Conservation (phyloP, 2,797 vertebrate genomes). For the Chromis chromis region DNA sequence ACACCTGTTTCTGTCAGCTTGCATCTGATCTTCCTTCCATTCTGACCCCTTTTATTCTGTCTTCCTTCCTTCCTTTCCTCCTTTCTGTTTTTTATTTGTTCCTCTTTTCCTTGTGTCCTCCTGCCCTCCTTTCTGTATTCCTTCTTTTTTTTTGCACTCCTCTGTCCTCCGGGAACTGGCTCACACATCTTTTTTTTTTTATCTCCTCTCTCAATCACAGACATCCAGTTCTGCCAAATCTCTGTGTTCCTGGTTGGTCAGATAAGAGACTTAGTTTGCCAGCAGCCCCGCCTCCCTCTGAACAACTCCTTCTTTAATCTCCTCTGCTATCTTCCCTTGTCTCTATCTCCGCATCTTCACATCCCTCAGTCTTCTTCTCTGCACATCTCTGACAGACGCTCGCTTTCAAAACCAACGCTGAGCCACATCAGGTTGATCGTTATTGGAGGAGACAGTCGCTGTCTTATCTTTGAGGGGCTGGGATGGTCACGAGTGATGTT, state of each 20-base stretch:
- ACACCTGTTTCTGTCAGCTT: neutral
- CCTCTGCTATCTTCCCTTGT: slow-evolving; percentile 30
- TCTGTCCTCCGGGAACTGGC: slow-evolving; percentile 30
- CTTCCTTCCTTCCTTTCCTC: too few species aligned
- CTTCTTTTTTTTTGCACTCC: slow-evolving; percentile 1
- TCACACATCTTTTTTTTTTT: slow-evolving; percentile 23
- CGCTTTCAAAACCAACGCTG: slow-evolving; percentile 7
- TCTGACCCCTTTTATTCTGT: too few species aligned
- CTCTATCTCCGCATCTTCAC: slow-evolving; percentile 10
- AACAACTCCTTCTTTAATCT: slow-evolving; percentile 52
- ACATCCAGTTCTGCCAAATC: slow-evolving; percentile 46
- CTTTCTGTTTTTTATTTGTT: neutral
- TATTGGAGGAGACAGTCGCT: slow-evolving; percentile 10
- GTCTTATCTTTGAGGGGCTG: slow-evolving; percentile 23
- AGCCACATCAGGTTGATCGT: neutral
- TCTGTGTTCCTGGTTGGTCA: slow-evolving; percentile 55
- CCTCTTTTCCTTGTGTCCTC: neutral
- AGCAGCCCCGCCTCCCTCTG: slow-evolving; percentile 36
- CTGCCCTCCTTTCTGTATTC: too few species aligned
- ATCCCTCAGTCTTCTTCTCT: neutral
- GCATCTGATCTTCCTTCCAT: neutral
- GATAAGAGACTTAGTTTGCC: slow-evolving; percentile 61
- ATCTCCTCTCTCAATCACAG: slow-evolving; percentile 44
- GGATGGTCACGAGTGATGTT: neutral
- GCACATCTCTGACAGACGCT: slow-evolving; percentile 11